Percentiles rank a stretch among this genome's conserved stretches.
These are phyloP conservation scores for Capreolus pygargus DNA, from an alignment of 2,113 vertebrate genomes.

Conservation along the genomic window DNA sequence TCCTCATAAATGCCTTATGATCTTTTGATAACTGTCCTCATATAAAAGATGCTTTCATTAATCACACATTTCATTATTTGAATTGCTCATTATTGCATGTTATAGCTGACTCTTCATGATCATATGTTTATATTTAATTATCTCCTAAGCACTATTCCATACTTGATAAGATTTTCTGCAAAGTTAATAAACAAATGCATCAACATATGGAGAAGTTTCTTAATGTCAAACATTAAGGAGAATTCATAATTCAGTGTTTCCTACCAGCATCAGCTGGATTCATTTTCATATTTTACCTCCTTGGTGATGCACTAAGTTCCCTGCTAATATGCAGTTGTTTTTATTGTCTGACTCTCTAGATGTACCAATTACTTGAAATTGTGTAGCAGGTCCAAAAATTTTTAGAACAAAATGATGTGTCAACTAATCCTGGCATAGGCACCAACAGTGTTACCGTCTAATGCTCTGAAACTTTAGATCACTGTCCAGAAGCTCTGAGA, in stretches of 20 bases:
- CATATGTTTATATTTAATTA: constrained; percentile 50
- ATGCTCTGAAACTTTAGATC: not conserved
- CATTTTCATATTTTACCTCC: not conserved
- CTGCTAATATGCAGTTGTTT: not conserved
- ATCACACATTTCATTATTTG: constrained; percentile 54
- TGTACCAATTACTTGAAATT: not conserved
- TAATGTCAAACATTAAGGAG: not conserved
- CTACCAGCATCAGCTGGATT: not conserved
- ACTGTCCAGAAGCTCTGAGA: not conserved
- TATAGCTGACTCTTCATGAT: constrained; percentile 14
- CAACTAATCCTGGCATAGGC: not conserved
- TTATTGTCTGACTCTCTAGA: not conserved
- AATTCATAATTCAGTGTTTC: not conserved
- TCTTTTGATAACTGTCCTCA: constrained; percentile 49
- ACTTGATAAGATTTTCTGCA: not conserved
- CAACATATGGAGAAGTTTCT: not conserved
- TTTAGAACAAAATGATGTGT: not conserved
- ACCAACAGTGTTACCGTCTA: not conserved
- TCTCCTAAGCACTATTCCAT: constrained; percentile 7
- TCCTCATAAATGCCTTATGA: constrained; percentile 35
- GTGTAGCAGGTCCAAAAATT: not conserved
- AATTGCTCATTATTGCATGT: constrained; percentile 37
- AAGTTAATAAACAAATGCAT: not conserved
- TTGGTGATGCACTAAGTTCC: not conserved
- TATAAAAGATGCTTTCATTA: constrained; percentile 54